A percentile compares a stretch with the other conserved stretches of the same genome.
Evolutionary conservation across 1,140 invertebrate genomes (phyloP).

Genomic region (Himalopsyche phryganea): DNA sequence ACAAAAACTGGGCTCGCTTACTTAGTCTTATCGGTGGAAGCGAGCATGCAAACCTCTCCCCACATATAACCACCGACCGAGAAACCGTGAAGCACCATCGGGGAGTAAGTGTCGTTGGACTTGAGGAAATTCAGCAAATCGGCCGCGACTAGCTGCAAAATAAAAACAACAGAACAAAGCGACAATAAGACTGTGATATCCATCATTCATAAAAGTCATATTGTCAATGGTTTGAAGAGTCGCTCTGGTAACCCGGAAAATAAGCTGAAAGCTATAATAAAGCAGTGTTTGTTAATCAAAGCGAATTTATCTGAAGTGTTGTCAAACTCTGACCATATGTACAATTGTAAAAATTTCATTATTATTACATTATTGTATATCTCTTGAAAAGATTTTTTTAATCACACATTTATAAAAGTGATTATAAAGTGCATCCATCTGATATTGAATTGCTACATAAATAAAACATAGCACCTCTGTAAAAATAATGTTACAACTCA

Average conservation of each 20-base stretch:
- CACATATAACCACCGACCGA: slow-evolving; percentile 85
- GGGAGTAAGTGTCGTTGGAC: slow-evolving; percentile 52
- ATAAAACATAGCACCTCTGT: background rate
- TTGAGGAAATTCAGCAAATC: slow-evolving; percentile 72
- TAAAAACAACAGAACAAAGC: slow-evolving; percentile 7
- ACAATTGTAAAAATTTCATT: no score
- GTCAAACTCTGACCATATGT: no score
- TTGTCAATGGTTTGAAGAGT: background rate
- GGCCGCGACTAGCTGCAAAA: slow-evolving; percentile 59
- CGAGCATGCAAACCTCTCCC: slow-evolving; percentile 66
- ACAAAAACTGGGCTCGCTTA: slow-evolving; percentile 33
- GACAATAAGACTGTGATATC: background rate
- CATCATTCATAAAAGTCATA: background rate
- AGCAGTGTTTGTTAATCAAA: no score
- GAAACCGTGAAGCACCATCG: slow-evolving; percentile 81
- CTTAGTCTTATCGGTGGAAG: slow-evolving; percentile 42
- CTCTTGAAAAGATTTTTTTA: no score
- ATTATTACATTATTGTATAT: no score
- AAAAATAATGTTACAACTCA: no score
- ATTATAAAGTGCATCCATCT: no score
- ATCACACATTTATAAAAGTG: no score
- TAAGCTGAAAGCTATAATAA: background rate
- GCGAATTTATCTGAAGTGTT: no score
- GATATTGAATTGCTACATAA: no score
- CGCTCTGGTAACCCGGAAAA: background rate